These are phyloP conservation scores for Glareola pratincola DNA, from an alignment of 2,113 vertebrate species.

Conservation along the genomic window DNA sequence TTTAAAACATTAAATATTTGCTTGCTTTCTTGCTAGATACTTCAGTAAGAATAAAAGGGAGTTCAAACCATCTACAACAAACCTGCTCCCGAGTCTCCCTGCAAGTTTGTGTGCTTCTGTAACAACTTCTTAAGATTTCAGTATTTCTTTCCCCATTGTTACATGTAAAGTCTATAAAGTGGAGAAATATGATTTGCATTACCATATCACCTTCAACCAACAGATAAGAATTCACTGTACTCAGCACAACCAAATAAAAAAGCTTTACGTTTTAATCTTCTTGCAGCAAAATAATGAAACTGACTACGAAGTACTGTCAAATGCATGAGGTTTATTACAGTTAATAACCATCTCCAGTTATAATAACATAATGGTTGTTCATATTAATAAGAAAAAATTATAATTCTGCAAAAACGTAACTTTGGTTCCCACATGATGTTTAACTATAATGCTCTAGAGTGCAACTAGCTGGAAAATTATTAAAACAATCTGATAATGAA, in stretches of 20 bases:
- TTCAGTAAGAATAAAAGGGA: neutral
- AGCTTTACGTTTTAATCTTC: neutral
- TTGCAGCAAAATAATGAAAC: slow-evolving; percentile 23
- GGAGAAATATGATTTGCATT: neutral
- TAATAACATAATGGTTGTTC: neutral
- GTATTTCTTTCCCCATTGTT: neutral
- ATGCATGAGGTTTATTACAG: slow-evolving; percentile 31
- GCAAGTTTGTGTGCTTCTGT: neutral
- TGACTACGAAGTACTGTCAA: slow-evolving; percentile 28
- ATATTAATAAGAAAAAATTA: neutral
- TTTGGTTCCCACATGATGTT: neutral
- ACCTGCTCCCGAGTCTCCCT: neutral
- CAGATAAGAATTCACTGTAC: neutral
- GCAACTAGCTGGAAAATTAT: neutral
- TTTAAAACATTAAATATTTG: neutral
- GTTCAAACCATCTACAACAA: neutral
- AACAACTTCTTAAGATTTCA: neutral
- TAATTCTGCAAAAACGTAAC: neutral
- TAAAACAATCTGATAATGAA: neutral
- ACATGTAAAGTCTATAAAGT: neutral
- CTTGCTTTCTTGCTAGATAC: neutral
- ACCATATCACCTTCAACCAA: neutral
- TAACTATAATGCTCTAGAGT: neutral
- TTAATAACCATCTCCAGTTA: neutral
- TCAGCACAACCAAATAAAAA: neutral